Conservation (phyloP, 1,140 invertebrate genomes). For the Drosophila ambigua region DNA sequence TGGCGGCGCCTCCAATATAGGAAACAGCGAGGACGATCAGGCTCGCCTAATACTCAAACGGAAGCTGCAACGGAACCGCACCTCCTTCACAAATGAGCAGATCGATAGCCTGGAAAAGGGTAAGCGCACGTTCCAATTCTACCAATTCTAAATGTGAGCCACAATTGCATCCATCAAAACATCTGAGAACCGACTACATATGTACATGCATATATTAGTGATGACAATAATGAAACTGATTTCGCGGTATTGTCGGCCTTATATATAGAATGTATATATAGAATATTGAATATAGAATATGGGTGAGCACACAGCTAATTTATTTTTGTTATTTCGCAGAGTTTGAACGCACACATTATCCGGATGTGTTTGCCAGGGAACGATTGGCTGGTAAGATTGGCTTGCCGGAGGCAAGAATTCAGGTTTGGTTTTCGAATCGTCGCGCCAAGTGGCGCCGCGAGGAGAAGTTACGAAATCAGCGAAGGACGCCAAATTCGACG, state of each 20-base stretch:
- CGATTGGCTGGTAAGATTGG: slow-evolving; percentile 97
- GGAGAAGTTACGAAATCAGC: slow-evolving; percentile 97
- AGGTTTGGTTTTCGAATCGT: slow-evolving; percentile 99
- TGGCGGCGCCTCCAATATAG: slow-evolving; percentile 88
- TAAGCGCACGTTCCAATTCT: slow-evolving; percentile 75
- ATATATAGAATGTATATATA: too few relatives aligned
- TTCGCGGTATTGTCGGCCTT: too few relatives aligned
- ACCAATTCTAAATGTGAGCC: too few relatives aligned
- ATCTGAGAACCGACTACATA: too few relatives aligned
- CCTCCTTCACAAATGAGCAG: slow-evolving; percentile 99
- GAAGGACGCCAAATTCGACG: slow-evolving; percentile 83
- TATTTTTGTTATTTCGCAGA: slow-evolving; percentile 84
- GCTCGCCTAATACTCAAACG: slow-evolving; percentile 95
- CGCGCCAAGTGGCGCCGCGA: slow-evolving; percentile 99
- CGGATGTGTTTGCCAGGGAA: slow-evolving; percentile 95
- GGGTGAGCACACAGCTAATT: not conserved
- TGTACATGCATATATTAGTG: too few relatives aligned
- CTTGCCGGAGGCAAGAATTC: slow-evolving; percentile 98
- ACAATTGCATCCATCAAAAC: too few relatives aligned
- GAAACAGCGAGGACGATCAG: slow-evolving; percentile 91
- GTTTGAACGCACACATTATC: slow-evolving; percentile 94
- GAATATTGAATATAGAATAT: too few relatives aligned
- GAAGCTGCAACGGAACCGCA: slow-evolving; percentile 98
- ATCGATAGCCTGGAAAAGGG: slow-evolving; percentile 99
- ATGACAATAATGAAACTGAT: too few relatives aligned